A percentile compares a stretch with the other conserved stretches of the same genome.
Evolutionary conservation across 1,140 invertebrate species (phyloP).

Genomic region (Drosophila seguyi): DNA sequence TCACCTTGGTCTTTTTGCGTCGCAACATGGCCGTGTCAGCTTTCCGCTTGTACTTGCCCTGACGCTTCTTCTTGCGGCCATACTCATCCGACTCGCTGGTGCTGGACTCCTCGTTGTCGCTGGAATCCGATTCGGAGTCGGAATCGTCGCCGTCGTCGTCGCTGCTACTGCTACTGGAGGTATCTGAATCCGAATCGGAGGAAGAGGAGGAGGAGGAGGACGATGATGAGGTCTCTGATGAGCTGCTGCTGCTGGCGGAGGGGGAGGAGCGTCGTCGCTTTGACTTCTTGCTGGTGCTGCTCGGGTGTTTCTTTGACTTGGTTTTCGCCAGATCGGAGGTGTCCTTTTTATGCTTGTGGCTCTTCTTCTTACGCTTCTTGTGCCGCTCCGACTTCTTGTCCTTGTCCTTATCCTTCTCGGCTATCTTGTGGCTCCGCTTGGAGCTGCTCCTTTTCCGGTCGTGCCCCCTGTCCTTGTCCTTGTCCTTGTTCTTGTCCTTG

Average conservation of each 20-base stretch:
- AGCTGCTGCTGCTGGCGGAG: constrained; percentile 23
- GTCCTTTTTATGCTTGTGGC: constrained; percentile 55
- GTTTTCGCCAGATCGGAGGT: constrained; percentile 26
- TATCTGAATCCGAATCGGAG: constrained; percentile 34
- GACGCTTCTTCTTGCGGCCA: constrained; percentile 78
- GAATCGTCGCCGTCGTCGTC: constrained; percentile 18
- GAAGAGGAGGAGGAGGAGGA: constrained; percentile 23
- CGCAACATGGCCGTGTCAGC: constrained; percentile 69
- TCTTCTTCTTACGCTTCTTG: constrained; percentile 73
- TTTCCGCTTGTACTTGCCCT: constrained; percentile 81
- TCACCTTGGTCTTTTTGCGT: constrained; percentile 78
- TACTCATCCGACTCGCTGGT: constrained; percentile 81
- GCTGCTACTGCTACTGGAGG: constrained; percentile 16
- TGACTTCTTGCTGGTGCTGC: constrained; percentile 57
- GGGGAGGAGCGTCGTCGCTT: constrained; percentile 62
- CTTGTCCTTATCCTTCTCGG: constrained; percentile 40
- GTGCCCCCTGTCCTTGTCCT: constrained; percentile 27
- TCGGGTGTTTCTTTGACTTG: constrained; percentile 46
- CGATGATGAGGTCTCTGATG: constrained; percentile 26
- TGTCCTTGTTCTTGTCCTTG: too few species aligned
- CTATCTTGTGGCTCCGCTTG: constrained; percentile 31
- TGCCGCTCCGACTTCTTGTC: constrained; percentile 59
- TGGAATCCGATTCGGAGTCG: constrained; percentile 73
- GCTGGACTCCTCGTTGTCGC: constrained; percentile 81
- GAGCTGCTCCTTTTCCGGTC: constrained; percentile 33